These are phyloP conservation scores for Trilocha varians DNA, from an alignment of 2,888 invertebrate genomes.

Conservation along the genomic window DNA sequence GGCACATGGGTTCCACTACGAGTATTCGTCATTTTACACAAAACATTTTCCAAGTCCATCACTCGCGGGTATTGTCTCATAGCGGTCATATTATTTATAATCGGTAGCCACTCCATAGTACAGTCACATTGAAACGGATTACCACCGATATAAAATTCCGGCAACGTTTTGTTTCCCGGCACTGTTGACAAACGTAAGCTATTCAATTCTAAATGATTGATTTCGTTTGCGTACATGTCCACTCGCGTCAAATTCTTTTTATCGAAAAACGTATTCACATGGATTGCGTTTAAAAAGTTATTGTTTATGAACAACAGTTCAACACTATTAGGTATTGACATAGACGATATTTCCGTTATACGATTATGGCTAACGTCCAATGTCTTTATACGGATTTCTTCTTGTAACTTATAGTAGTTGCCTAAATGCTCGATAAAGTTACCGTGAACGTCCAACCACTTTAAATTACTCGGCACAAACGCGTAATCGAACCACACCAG, in stretches of 20 bases:
- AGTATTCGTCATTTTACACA: slow-evolving; percentile 89
- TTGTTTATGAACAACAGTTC: slow-evolving; percentile 91
- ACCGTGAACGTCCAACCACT: slow-evolving; percentile 92
- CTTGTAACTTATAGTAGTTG: slow-evolving; percentile 90
- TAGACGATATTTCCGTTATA: slow-evolving; percentile 85
- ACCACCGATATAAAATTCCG: slow-evolving; percentile 92
- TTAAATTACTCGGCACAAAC: slow-evolving; percentile 89
- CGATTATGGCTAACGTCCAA: slow-evolving; percentile 93
- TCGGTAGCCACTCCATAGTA: slow-evolving; percentile 95
- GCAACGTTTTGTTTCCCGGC: slow-evolving; percentile 80
- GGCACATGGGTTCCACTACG: slow-evolving; percentile 86
- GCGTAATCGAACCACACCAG: slow-evolving; percentile 95
- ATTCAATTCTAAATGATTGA: slow-evolving; percentile 86
- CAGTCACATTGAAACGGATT: slow-evolving; percentile 97
- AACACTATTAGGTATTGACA: slow-evolving; percentile 90
- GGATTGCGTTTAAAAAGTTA: slow-evolving; percentile 86
- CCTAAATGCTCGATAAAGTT: slow-evolving; percentile 91
- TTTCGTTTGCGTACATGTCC: slow-evolving; percentile 91
- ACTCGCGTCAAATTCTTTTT: slow-evolving; percentile 89
- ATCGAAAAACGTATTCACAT: slow-evolving; percentile 89
- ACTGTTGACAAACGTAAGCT: slow-evolving; percentile 85
- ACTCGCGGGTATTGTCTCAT: slow-evolving; percentile 89
- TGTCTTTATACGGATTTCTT: slow-evolving; percentile 85
- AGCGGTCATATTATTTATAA: slow-evolving; percentile 88
- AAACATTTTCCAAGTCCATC: slow-evolving; percentile 90